Base-by-base conservation (phyloP, 2,888 invertebrate genomes). In the Patella caerulea region DNA sequence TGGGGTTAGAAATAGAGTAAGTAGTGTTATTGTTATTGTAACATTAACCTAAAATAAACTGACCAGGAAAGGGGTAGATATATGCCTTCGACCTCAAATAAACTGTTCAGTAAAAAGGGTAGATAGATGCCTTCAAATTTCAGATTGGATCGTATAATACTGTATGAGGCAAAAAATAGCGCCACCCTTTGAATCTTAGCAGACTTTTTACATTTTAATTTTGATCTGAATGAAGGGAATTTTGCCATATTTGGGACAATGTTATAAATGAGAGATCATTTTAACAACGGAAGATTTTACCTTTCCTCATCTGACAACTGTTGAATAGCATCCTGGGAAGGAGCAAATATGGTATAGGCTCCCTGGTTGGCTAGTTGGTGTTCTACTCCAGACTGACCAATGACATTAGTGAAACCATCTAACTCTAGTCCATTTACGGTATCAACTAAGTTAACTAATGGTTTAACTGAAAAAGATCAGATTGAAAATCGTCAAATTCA, bases 281-380 rank as follows among this genome's bases (percentile, higher is more conserved):
- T 11, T 54, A 34, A 24, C 59, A 79, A 45, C 9, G 9, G 9
- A 9, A 0, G 45, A 45, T 1, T 45, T 86, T 86, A 92, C 93
- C 80, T 92, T 89, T 82, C 84, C 70, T 83, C 83, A 9, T 81
- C 73, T 11, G 86, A 79, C 1, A 88, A 77, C 5, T 80, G 75
- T 19, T 79, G 71, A 81, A 93, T 92, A 11, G 93, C 93, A 74
- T 90, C 86, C 81, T 93, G 92, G 52, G 91, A 88, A 1, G 93
- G 93, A 0, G 91, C 92, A 82, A 93, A 93, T 24, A 93, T 88
- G 0, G 93, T 93, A 86, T 89, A 92, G 0, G 93, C 92, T 2
- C 91, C 91, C 24, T 88, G 87, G 52, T 86, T 85, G 29, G 85
- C 83, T 24, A 93, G 87, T 55, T 91, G 89, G 17, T 88, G 86